Base-by-base conservation (phyloP, 2,113 vertebrate species). In the Xiphophorus hellerii region DNA sequence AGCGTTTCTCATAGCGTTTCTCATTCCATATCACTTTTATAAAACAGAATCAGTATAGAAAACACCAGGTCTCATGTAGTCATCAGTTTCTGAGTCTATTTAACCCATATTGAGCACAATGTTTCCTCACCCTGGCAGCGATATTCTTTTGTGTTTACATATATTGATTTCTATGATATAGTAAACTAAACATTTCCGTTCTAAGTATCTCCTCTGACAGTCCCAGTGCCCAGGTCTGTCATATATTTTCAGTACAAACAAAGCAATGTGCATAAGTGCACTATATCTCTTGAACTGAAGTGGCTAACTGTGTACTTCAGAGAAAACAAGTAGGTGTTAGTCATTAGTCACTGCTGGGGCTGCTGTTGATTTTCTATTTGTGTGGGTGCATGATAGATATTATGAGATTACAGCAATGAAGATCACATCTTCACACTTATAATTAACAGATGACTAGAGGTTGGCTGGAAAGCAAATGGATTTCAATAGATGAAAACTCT, bases 331-430 rank as follows among this genome's bases (percentile, higher is more conserved):
- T 90, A 83, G 89, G 85, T 82, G 89, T 89, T 86, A 80, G 82
- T 88, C 79, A 92, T 92, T 91, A 92, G 84, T 90, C 90, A 91
- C 79, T 78, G 77, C 72, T 85, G 84, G 84, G 83, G 79, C 54
- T 87, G 87, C 80, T 91, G 86, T 80, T 89, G 81, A 84, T 86
- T 91, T 88, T 78, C 74, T 76, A 44, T 75, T 42, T 81, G 83
- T 83, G 90, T 90, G 89, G 90, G 85, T 73, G 73, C 82, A 29
- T 48, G 78, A 83, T 88, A 76, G 87, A 85, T 84, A 88, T 84
- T 90, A 88, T 77, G 76, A 82, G 78, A 83, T 87, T 88, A 90
- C 64, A 74, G 66, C 84, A 30, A 77, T 82, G 84, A 48, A 48
- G 44, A 48, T 85, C 77, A 77, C 80, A 76, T 87, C 73, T 48